Evolutionary conservation across 2,888 invertebrate species (phyloP).

Genomic region (Gasteruption jaculator): DNA sequence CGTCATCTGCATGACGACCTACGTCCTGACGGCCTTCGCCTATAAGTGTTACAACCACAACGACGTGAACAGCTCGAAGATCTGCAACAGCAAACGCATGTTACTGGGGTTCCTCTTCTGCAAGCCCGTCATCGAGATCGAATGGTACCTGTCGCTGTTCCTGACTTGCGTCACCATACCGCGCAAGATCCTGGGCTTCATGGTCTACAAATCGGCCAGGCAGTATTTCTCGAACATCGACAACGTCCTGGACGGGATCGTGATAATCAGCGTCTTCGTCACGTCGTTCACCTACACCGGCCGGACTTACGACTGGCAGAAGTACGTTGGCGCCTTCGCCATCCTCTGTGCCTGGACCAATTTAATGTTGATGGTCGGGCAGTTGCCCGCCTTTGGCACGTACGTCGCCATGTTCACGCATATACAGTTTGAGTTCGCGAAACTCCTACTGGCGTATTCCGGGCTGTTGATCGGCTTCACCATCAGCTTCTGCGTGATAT

Average conservation of each 20-base stretch:
- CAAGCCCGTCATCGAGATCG: constrained; percentile 39
- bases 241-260: constrained; percentile 45
- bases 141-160: constrained; percentile 43
- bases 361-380: constrained; percentile 51
- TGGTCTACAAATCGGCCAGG: constrained; percentile 43
- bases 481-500: constrained; percentile 51
- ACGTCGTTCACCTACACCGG: constrained; percentile 46
- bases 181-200: constrained; percentile 45
- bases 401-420: constrained; percentile 54
- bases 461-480: constrained; percentile 51
- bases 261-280: constrained; percentile 44
- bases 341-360: constrained; percentile 52
- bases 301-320: constrained; percentile 47
- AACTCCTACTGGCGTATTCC: constrained; percentile 48
- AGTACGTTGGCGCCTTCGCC: constrained; percentile 49
- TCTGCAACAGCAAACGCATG: constrained; percentile 38
- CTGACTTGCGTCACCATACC: constrained; percentile 46
- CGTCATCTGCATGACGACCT: constrained; percentile 45
- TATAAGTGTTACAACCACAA: constrained; percentile 44
- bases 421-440: constrained; percentile 50
- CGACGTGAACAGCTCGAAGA: constrained; percentile 34
- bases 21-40: constrained; percentile 43
- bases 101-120: constrained; percentile 40
- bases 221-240: constrained; percentile 49
- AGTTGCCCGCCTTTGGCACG: constrained; percentile 52